Evolutionary conservation across 2,113 vertebrate genomes (phyloP).

Genomic region (Carassius carassius): DNA sequence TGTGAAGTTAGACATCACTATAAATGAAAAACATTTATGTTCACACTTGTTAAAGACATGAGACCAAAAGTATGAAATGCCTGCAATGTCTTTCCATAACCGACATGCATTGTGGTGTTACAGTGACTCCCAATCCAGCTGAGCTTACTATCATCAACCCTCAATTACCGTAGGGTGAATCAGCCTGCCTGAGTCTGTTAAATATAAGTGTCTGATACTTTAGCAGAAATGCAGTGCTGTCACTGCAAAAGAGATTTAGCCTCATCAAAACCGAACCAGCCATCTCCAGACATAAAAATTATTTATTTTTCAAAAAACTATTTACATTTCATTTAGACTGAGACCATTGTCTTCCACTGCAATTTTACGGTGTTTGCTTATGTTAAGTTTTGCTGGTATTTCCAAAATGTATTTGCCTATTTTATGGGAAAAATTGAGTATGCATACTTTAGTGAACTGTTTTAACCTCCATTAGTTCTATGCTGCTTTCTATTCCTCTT

Average conservation of each 20-base stretch:
- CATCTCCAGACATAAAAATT: not conserved
- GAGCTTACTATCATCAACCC: slow-evolving; percentile 63
- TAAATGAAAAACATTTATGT: not conserved
- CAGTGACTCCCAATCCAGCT: slow-evolving; percentile 62
- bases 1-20: not conserved
- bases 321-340: slow-evolving; percentile 27
- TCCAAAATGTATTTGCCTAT: slow-evolving; percentile 1
- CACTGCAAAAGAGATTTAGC: slow-evolving; percentile 35
- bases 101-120: not conserved
- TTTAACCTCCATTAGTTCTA: slow-evolving; percentile 25
- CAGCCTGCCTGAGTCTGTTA: slow-evolving; percentile 63
- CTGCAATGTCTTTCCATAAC: slow-evolving; percentile 26
- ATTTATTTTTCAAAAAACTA: slow-evolving; percentile 1
- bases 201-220: slow-evolving; percentile 60
- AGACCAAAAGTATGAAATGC: not conserved
- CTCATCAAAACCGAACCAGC: slow-evolving; percentile 22
- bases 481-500: slow-evolving; percentile 26
- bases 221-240: slow-evolving; percentile 9
- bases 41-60: not conserved
- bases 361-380: not conserved
- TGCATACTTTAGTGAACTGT: slow-evolving; percentile 32
- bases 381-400: slow-evolving; percentile 19
- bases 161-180: slow-evolving; percentile 68
- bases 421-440: slow-evolving; percentile 5
- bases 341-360: not conserved